Evolutionary conservation across 92 coral and sea anemone species (phyloP).

Genomic region (Palythoa heliodiscus): DNA sequence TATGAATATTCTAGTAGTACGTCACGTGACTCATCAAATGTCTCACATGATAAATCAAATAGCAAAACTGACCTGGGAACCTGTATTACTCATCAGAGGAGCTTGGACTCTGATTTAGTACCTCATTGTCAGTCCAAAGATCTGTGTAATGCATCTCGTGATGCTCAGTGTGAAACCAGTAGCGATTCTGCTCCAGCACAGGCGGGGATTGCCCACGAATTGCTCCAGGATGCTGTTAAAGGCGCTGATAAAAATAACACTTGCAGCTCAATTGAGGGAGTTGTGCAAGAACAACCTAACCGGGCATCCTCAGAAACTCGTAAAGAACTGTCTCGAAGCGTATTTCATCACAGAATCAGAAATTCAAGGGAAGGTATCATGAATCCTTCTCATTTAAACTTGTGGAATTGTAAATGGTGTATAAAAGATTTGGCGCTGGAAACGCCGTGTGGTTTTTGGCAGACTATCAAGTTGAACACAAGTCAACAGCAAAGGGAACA

Average conservation of each 20-base stretch:
- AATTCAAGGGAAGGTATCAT: too few species aligned
- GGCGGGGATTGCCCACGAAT: background rate
- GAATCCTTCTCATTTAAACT: background rate
- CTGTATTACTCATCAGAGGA: background rate
- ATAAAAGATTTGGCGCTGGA: background rate
- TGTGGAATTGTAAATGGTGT: conserved; percentile 2
- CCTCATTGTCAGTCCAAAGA: background rate
- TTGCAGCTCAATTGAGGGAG: background rate
- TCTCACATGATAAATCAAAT: background rate
- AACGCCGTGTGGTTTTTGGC: conserved; percentile 11
- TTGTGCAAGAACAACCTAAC: background rate
- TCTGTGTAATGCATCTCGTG: background rate
- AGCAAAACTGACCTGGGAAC: background rate
- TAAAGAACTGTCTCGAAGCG: background rate
- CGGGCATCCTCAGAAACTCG: background rate
- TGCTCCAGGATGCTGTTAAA: background rate
- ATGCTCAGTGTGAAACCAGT: background rate
- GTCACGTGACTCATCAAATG: background rate
- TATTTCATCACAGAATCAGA: background rate
- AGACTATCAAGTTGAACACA: conserved; percentile 8
- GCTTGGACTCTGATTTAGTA: background rate
- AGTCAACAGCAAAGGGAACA: background rate
- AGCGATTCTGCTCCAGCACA: background rate
- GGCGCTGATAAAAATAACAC: background rate
- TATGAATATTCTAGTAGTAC: conserved; percentile 26